phyloP scores from a whole-genome alignment of 2,888 invertebrate species.

The Mactromeris polynyma region DNA sequence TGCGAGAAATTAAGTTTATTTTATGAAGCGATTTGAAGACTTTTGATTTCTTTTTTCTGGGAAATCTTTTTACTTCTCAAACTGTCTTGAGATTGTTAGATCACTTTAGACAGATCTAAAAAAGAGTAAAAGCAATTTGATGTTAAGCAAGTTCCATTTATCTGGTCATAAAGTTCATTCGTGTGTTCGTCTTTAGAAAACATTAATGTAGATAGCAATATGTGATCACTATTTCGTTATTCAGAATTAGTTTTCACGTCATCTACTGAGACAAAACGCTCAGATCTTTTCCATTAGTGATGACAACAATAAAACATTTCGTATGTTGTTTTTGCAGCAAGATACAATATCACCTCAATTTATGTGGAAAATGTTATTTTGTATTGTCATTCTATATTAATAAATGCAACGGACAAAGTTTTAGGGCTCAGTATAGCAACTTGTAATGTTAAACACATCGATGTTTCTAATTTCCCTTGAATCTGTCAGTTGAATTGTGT shows the following conservation, averaged over 20 bases:
- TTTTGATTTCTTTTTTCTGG: conserved; percentile 23
- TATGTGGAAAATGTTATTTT: background rate
- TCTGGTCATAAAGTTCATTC: background rate
- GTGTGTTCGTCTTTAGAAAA: background rate
- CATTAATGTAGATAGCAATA: background rate
- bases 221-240: background rate
- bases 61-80: background rate
- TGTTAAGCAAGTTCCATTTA: background rate
- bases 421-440: too few relatives aligned
- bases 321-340: background rate
- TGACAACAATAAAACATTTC: background rate
- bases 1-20: conserved; percentile 42
- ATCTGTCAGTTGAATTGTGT: too few relatives aligned
- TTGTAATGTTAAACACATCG: too few relatives aligned
- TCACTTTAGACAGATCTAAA: conserved; percentile 9
- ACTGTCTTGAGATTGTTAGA: background rate
- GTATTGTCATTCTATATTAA: background rate
- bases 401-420: too few relatives aligned
- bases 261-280: background rate
- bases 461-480: too few relatives aligned
- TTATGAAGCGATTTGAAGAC: conserved; percentile 37
- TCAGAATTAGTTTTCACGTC: background rate
- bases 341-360: background rate
- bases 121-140: background rate
- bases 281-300: background rate